Conservation (phyloP, 2,113 vertebrate species). For the Peromyscus californicus region DNA sequence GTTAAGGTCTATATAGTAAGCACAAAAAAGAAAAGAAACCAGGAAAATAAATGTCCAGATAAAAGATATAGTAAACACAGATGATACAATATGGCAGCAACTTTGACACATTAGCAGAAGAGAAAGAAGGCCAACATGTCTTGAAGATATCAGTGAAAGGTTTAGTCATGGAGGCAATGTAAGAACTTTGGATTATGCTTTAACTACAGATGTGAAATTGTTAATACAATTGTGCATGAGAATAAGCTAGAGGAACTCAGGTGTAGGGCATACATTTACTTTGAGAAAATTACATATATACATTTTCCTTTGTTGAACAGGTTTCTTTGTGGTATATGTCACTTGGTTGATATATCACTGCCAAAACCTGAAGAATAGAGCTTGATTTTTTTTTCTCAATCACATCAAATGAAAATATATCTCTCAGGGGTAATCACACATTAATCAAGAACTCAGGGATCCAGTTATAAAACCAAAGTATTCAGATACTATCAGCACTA, state of each 20-base stretch:
- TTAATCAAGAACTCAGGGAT: not conserved
- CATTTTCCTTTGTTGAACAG: not conserved
- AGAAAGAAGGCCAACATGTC: not conserved
- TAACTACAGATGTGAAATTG: not conserved
- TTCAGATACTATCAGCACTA: not conserved
- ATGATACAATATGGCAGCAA: not conserved
- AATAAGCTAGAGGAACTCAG: not conserved
- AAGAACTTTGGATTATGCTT: constrained; percentile 3
- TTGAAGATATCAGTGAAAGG: not conserved
- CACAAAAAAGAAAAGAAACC: not conserved
- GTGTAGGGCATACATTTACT: not conserved
- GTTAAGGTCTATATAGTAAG: not conserved
- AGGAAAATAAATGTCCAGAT: not conserved
- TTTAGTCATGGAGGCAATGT: not conserved
- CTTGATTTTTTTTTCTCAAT: not conserved
- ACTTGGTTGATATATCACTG: not conserved
- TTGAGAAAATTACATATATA: not conserved
- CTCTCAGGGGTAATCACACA: not conserved
- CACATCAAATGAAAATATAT: constrained; percentile 39
- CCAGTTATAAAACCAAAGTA: constrained; percentile 12
- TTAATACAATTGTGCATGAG: not conserved
- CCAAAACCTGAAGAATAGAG: not conserved
- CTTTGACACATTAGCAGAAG: not conserved
- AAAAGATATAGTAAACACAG: not conserved
- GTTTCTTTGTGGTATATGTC: not conserved